Percentiles rank a stretch among this genome's conserved stretches.
phyloP scores from a whole-genome alignment of 2,113 vertebrate species.

The Penelope pileata region DNA sequence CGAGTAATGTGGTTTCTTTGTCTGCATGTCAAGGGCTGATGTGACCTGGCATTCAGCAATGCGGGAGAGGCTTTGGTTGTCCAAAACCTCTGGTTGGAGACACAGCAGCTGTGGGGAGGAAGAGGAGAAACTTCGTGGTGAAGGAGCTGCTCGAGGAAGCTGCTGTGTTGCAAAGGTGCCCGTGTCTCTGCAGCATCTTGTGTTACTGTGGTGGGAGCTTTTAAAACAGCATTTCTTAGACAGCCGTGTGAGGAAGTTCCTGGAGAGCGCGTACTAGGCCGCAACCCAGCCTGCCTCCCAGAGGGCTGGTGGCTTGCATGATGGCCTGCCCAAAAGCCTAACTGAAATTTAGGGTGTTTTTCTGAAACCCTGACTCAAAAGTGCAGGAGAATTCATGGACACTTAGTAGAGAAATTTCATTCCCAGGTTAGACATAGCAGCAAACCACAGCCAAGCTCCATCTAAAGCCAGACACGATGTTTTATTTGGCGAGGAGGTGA shows the following conservation, averaged over 20 bases:
- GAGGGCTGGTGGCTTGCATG: not conserved
- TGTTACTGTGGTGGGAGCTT: not conserved
- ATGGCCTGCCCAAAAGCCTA: not conserved
- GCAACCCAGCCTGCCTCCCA: not conserved
- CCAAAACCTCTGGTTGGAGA: not conserved
- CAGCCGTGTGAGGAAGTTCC: not conserved
- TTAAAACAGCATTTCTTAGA: not conserved
- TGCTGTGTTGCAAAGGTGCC: not conserved
- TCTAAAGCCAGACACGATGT: not conserved
- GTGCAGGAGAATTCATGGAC: not conserved
- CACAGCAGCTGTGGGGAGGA: not conserved
- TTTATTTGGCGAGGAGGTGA: not conserved
- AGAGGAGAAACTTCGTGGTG: not conserved
- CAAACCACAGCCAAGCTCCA: not conserved
- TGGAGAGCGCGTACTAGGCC: not conserved
- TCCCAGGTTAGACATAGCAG: not conserved
- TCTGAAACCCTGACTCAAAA: not conserved
- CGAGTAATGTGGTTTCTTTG: not conserved
- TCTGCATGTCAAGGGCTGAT: not conserved
- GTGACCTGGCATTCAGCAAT: not conserved
- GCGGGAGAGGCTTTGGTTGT: not conserved
- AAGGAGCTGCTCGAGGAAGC: not conserved
- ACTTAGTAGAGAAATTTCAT: not conserved
- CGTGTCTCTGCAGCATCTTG: not conserved
- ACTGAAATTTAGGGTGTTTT: not conserved